Conservation (phyloP, 1,140 invertebrate genomes). For the Drosophila bifasciata region DNA sequence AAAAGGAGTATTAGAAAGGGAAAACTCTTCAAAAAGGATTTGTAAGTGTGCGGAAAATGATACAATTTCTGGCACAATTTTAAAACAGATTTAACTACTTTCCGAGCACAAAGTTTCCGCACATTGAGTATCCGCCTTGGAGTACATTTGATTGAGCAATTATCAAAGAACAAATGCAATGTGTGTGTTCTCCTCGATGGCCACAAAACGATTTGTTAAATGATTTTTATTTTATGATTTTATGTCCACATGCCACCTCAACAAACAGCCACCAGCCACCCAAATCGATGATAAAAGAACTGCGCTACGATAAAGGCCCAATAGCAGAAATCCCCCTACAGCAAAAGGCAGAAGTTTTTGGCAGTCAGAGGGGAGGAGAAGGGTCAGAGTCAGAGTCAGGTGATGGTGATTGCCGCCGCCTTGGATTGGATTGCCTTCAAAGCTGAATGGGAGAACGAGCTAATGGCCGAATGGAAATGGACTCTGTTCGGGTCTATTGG, state of each 20-base stretch:
- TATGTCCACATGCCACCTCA: constrained; percentile 73
- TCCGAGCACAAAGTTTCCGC: too few relatives aligned
- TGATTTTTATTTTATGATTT: constrained; percentile 77
- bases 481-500: constrained; percentile 37
- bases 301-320: constrained; percentile 25
- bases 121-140: constrained; percentile 13
- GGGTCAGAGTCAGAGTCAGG: constrained; percentile 19
- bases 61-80: too few relatives aligned
- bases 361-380: too few relatives aligned
- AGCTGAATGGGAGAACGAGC: too few relatives aligned
- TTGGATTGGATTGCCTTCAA: constrained; percentile 23
- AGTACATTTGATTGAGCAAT: constrained; percentile 41
- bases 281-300: constrained; percentile 55
- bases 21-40: too few relatives aligned
- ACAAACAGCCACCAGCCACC: constrained; percentile 64
- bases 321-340: constrained; percentile 7
- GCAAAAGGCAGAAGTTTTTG: constrained; percentile 34
- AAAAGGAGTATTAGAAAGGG: too few relatives aligned
- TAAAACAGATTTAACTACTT: too few relatives aligned
- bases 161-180: constrained; percentile 9
- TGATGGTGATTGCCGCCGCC: constrained; percentile 18
- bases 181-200: constrained; percentile 22
- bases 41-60: too few relatives aligned
- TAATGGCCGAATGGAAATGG: constrained; percentile 6
- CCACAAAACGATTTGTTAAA: constrained; percentile 68